Percentiles rank a stretch among this genome's conserved stretches.
Conservation (phyloP, 2,888 invertebrate species). For the Eutolmus rufibarbis region DNA sequence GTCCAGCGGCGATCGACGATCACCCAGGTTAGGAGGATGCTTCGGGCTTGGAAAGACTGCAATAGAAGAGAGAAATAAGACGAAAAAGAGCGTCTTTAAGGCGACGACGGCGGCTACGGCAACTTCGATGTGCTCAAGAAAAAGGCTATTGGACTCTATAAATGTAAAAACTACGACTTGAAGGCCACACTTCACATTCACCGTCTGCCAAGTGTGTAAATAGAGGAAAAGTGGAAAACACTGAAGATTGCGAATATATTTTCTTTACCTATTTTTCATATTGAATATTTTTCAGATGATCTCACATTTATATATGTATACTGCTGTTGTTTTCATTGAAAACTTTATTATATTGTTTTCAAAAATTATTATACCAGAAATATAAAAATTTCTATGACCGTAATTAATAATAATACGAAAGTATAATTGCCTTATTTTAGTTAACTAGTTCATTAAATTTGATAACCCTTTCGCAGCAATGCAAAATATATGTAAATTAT, state of each 20-base stretch:
- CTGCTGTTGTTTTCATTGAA: not conserved
- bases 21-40: not conserved
- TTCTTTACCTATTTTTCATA: not conserved
- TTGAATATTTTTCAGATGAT: not conserved
- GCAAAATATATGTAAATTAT: not conserved
- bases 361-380: not conserved
- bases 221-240: not conserved
- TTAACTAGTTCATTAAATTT: not conserved
- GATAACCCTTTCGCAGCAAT: not conserved
- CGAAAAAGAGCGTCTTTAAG: not conserved
- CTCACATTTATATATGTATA: too few relatives aligned
- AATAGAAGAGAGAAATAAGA: not conserved
- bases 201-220: not conserved
- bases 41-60: not conserved
- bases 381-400: not conserved
- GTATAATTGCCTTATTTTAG: not conserved
- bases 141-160: constrained; percentile 46
- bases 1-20: not conserved
- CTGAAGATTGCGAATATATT: not conserved
- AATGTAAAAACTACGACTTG: constrained; percentile 44
- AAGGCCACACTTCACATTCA: constrained; percentile 37
- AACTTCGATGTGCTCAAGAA: not conserved
- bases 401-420: not conserved
- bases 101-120: not conserved
- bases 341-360: not conserved